Evolutionary conservation across 2,113 vertebrate species (phyloP).

Genomic region (Setophaga petechia): DNA sequence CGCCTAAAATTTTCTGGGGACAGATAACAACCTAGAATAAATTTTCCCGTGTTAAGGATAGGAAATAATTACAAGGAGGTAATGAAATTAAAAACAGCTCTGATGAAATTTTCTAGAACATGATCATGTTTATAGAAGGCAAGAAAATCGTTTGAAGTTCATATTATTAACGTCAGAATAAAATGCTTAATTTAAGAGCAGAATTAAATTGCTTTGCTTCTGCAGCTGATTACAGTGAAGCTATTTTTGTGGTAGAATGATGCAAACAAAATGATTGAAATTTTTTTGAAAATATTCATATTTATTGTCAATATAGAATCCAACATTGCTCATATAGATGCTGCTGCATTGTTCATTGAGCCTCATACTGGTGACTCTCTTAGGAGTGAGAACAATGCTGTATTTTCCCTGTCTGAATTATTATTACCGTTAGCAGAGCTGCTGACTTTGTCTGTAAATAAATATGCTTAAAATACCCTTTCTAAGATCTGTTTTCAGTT

Average conservation of each 20-base stretch:
- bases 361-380: not conserved
- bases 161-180: not conserved
- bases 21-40: not conserved
- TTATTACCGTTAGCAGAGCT: not conserved
- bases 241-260: not conserved
- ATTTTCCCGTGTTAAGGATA: not conserved
- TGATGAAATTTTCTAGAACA: not conserved
- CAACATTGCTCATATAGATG: not conserved
- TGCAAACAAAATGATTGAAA: not conserved
- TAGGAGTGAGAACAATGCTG: accelerated
- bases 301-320: not conserved
- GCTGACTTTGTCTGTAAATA: not conserved
- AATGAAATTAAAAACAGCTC: not conserved
- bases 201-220: not conserved
- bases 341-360: not conserved
- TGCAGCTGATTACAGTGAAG: not conserved
- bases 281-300: not conserved
- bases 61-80: slow-evolving; percentile 16
- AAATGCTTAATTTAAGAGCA: not conserved
- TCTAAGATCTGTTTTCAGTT: not conserved
- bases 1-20: slow-evolving; percentile 10
- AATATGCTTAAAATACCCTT: not conserved
- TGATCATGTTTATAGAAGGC: not conserved
- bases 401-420: not conserved
- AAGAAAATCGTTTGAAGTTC: not conserved